phyloP scores from a whole-genome alignment of 2,888 invertebrate genomes.

The Aricia artaxerxes region DNA sequence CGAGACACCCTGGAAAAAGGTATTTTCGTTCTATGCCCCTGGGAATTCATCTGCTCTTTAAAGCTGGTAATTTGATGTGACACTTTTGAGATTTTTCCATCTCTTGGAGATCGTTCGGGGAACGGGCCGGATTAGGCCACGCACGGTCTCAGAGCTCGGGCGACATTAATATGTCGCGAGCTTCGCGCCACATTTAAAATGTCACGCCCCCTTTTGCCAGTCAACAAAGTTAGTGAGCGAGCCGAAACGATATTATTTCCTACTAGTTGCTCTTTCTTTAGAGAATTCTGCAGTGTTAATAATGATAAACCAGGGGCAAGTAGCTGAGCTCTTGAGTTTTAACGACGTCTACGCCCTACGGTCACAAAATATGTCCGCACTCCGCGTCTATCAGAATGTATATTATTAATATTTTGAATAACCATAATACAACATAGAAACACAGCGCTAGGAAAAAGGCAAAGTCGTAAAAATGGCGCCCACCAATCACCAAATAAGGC shows the following conservation, averaged over 20 bases:
- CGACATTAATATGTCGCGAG: slow-evolving; percentile 77
- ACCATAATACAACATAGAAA: slow-evolving; percentile 69
- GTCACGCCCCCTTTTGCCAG: slow-evolving; percentile 76
- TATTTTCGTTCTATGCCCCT: slow-evolving; percentile 66
- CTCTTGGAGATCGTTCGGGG: slow-evolving; percentile 71
- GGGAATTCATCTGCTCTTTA: slow-evolving; percentile 75
- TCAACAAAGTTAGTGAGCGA: slow-evolving; percentile 64
- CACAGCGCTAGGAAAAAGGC: slow-evolving; percentile 72
- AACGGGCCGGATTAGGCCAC: slow-evolving; percentile 72
- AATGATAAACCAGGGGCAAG: neutral
- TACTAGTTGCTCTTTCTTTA: slow-evolving; percentile 35
- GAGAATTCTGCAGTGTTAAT: neutral
- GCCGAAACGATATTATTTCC: slow-evolving; percentile 58
- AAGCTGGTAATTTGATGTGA: slow-evolving; percentile 79
- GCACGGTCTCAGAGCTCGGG: slow-evolving; percentile 69
- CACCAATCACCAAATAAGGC: slow-evolving; percentile 79
- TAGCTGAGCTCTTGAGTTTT: neutral
- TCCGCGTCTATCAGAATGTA: slow-evolving; percentile 52
- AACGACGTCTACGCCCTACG: neutral
- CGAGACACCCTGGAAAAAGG: slow-evolving; percentile 74
- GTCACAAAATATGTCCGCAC: neutral
- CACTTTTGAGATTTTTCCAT: slow-evolving; percentile 78
- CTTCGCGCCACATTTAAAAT: slow-evolving; percentile 77
- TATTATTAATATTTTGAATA: slow-evolving; percentile 55
- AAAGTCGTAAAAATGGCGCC: slow-evolving; percentile 79